Conservation (phyloP, 2,113 vertebrate species). For the Hemiscyllium ocellatum region DNA sequence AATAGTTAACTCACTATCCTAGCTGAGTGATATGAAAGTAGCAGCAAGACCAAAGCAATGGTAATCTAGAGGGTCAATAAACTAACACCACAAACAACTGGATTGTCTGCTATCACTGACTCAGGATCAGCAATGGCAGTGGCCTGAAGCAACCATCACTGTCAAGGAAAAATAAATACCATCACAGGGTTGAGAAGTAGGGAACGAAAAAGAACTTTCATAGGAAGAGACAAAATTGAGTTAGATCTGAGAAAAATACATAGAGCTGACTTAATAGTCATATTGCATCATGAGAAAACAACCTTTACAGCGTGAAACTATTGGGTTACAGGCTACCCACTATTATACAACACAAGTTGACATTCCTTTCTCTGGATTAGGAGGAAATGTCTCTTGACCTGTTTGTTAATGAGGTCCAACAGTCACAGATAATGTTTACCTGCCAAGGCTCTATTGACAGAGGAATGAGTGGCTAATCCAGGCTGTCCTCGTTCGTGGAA, state of each 20-base stretch:
- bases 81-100: background rate
- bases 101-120: background rate
- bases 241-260: background rate
- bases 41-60: background rate
- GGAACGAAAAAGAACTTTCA: background rate
- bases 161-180: background rate
- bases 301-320: background rate
- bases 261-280: background rate
- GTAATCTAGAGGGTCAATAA: background rate
- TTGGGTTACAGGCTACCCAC: background rate
- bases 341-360: background rate
- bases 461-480: slow-evolving; percentile 92
- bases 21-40: background rate
- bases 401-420: background rate
- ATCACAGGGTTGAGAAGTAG: background rate
- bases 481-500: slow-evolving; percentile 96
- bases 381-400: background rate
- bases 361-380: background rate
- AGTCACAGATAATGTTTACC: slow-evolving; percentile 56
- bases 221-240: background rate
- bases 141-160: background rate
- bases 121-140: background rate
- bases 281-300: background rate
- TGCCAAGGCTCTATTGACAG: slow-evolving; percentile 93
- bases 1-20: too few species aligned